phyloP scores from a whole-genome alignment of 2,797 vertebrate species.

The Epinephelus malabaricus region DNA sequence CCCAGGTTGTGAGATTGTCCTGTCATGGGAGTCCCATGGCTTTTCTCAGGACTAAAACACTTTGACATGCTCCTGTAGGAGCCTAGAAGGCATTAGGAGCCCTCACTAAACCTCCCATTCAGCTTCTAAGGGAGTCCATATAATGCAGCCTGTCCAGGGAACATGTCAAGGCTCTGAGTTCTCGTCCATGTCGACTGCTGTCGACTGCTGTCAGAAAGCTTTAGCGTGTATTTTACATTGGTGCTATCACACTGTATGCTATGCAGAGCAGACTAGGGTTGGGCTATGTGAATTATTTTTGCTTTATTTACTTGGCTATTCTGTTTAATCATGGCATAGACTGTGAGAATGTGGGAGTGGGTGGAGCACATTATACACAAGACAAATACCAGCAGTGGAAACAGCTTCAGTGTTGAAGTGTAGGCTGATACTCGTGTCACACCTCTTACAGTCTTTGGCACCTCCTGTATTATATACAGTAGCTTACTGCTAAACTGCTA shows the following conservation, averaged over 20 bases:
- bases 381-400: conserved; percentile 34
- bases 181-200: not conserved
- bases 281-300: not conserved
- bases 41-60: conserved; percentile 49
- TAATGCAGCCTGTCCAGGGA: conserved; percentile 15
- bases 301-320: conserved; percentile 27
- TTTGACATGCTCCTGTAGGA: conserved; percentile 49
- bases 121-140: conserved; percentile 14
- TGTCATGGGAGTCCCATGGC: conserved; percentile 47
- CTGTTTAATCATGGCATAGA: conserved; percentile 3
- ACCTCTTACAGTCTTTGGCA: conserved; percentile 58
- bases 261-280: not conserved
- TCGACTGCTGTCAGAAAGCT: not conserved
- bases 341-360: conserved; percentile 30
- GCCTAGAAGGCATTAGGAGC: conserved; percentile 31
- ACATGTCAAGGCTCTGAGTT: conserved; percentile 18
- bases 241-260: not conserved
- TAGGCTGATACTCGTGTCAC: conserved; percentile 67
- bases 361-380: conserved; percentile 21
- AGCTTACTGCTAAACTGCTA: conserved; percentile 27
- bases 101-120: conserved; percentile 35
- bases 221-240: not conserved
- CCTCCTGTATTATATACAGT: conserved; percentile 33
- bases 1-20: conserved; percentile 46
- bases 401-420: conserved; percentile 44